Evolutionary conservation across 2,888 invertebrate species (phyloP), one percentile per base, ranked within the genome.

Genomic region (Morpho helenor): DNA sequence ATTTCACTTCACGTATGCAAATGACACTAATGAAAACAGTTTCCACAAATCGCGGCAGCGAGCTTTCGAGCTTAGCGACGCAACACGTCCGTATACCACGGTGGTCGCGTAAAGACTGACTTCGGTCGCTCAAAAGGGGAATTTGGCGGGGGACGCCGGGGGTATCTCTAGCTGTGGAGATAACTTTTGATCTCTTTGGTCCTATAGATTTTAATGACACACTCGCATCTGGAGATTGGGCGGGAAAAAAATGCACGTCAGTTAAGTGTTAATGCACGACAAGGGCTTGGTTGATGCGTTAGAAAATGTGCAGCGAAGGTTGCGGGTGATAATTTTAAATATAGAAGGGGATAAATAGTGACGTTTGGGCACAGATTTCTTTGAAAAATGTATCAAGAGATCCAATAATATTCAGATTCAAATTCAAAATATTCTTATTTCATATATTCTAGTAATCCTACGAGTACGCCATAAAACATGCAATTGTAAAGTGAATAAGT

Each of bases 111-210:
- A 73, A 76, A 76, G 76, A 87, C 88, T 87, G 82, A 73, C 69
- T 71, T 63, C 60, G 8, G 65, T 70, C 66, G 70, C 63, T 69
- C 66, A 68, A 63, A 68, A 68, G 71, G 71, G 68, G 67, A 66
- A 65, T 73, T 67, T 76, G 75, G 70, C 73, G 78, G 80, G 80
- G 78, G 76, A 69, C 67, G 76, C 76, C 75, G 74, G 75, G 77
- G 77, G 75, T 71, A 82, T 82, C 80, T 82, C 80, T 77, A 82
- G 75, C 80, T 71, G 77, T 82, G 78, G 78, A 86, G 86, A 88
- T 87, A 89, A 89, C 87, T 89, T 89, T 88, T 87, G 88, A 90
- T 88, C 89, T 89, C 87, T 89, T 87, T 86, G 83, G 84, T 82
- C 76, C 78, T 75, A 79, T 79, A 84, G 86, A 87, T 87, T 89